These are phyloP conservation scores for Sarcophaga caerulescens DNA, from an alignment of 2,888 invertebrate genomes.

Conservation along the genomic window DNA sequence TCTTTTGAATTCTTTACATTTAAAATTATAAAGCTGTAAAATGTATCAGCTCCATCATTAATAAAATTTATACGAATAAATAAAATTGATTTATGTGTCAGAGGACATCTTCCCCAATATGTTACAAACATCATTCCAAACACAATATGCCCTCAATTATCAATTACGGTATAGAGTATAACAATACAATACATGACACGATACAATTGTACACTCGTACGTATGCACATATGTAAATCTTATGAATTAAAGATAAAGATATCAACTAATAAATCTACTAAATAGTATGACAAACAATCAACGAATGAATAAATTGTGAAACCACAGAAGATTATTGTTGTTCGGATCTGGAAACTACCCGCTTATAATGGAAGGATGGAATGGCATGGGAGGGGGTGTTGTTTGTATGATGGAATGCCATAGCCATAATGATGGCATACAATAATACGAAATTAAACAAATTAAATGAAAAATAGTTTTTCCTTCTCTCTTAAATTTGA, in stretches of 20 bases:
- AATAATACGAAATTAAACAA: conserved; percentile 17
- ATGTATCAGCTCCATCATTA: too few relatives aligned
- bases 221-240: background rate
- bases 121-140: background rate
- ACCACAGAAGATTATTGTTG: background rate
- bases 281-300: conserved; percentile 14
- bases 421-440: too few relatives aligned
- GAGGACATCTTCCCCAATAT: background rate
- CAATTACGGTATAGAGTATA: too few relatives aligned
- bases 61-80: too few relatives aligned
- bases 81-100: too few relatives aligned
- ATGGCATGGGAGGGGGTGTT: too few relatives aligned
- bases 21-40: too few relatives aligned
- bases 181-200: background rate
- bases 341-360: too few relatives aligned
- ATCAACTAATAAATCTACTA: conserved; percentile 21
- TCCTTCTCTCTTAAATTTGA: too few relatives aligned
- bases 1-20: too few relatives aligned
- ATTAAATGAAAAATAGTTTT: conserved; percentile 48
- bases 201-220: background rate
- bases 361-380: too few relatives aligned
- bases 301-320: background rate
- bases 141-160: background rate
- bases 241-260: conserved; percentile 47
- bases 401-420: too few relatives aligned